These are phyloP conservation scores for Scatophagus argus DNA, from an alignment of 2,113 vertebrate species.

Conservation along the genomic window DNA sequence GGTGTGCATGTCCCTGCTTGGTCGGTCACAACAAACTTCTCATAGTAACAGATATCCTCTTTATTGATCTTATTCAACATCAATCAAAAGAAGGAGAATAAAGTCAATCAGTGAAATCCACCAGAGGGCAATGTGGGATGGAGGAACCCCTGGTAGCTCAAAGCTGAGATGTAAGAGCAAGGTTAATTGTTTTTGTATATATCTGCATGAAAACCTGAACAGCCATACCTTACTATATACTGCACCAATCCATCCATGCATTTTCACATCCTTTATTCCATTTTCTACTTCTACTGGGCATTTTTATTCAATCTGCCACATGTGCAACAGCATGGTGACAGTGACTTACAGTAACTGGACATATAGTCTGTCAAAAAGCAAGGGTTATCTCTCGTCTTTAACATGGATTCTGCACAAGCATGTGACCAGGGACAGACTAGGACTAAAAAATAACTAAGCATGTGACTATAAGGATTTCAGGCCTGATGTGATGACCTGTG, in stretches of 20 bases:
- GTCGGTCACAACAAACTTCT: not conserved
- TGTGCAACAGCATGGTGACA: not conserved
- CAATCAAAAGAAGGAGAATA: not conserved
- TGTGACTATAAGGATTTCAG: conserved; percentile 1
- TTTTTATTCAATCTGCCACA: not conserved
- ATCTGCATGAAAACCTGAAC: not conserved
- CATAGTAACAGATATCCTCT: not conserved
- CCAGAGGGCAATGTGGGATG: conserved; percentile 57
- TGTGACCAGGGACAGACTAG: too few relatives aligned
- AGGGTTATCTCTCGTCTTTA: not conserved
- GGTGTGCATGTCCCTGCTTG: not conserved
- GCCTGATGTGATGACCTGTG: not conserved
- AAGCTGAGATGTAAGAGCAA: not conserved
- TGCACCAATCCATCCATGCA: not conserved
- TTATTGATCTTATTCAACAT: not conserved
- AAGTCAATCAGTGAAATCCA: conserved; percentile 35
- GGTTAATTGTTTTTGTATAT: not conserved
- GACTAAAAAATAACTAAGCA: too few relatives aligned
- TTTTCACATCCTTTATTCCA: not conserved
- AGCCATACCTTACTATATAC: not conserved
- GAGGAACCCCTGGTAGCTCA: not conserved
- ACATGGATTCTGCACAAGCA: not conserved
- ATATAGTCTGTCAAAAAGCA: not conserved
- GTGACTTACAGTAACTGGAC: not conserved
- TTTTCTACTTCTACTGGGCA: not conserved